phyloP scores from a whole-genome alignment of 2,888 invertebrate species.

The Odontocolon sp. region DNA sequence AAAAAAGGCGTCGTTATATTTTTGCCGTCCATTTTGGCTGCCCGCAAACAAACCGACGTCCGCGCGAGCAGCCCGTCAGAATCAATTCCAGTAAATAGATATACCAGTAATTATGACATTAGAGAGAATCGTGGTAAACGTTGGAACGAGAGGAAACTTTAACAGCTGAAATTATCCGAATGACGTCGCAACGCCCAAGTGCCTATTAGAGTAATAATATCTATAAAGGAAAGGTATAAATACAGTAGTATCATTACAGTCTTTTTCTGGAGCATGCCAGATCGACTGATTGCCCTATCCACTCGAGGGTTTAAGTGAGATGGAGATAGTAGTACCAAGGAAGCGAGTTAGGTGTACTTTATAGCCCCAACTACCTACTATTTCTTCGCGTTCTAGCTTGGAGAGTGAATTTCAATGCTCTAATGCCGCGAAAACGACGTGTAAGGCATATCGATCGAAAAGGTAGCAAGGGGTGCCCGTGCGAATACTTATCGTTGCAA shows the following conservation, averaged over 20 bases:
- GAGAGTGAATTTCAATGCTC: constrained; percentile 62
- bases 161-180: background rate
- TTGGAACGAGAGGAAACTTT: too few species aligned
- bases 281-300: constrained; percentile 37
- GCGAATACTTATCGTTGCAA: constrained; percentile 47
- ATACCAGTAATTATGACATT: too few species aligned
- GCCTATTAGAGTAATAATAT: background rate
- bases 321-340: constrained; percentile 28
- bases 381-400: constrained; percentile 53
- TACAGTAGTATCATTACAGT: background rate
- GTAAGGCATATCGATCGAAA: constrained; percentile 61
- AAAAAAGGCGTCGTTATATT: too few species aligned
- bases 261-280: constrained; percentile 8
- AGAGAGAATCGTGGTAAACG: too few species aligned
- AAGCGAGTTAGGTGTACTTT: constrained; percentile 60
- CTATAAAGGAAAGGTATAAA: background rate
- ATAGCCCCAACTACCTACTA: constrained; percentile 57
- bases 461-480: background rate
- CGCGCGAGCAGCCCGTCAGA: too few species aligned
- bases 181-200: constrained; percentile 8
- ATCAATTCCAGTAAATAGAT: too few species aligned
- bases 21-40: too few species aligned
- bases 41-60: too few species aligned
- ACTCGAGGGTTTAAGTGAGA: constrained; percentile 1
- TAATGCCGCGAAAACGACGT: constrained; percentile 62